A percentile compares a stretch with the other conserved stretches of the same genome.
Evolutionary conservation across 2,797 vertebrate species (phyloP).

Genomic region (Pangasius larnaudii): DNA sequence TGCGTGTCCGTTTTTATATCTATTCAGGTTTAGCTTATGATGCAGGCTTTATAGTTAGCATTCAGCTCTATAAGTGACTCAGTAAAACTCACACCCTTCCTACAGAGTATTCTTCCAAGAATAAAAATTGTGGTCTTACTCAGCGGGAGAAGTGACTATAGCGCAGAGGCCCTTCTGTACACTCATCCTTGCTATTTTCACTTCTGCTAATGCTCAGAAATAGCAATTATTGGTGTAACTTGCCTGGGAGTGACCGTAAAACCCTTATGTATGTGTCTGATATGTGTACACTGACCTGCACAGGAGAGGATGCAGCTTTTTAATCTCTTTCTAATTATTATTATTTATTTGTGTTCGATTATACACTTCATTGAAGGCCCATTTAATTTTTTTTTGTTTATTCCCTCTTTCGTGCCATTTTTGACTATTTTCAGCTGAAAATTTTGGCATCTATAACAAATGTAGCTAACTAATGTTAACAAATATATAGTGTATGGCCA

Average conservation of each 20-base stretch:
- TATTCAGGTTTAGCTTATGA: background rate
- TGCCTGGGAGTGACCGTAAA: background rate
- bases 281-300: background rate
- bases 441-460: background rate
- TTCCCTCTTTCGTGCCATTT: background rate
- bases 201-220: conserved; percentile 17
- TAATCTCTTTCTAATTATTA: background rate
- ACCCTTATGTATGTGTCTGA: background rate
- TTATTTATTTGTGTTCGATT: background rate
- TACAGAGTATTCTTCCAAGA: background rate
- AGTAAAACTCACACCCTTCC: background rate
- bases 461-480: background rate
- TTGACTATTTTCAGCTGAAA: background rate
- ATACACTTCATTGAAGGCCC: background rate
- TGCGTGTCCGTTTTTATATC: background rate
- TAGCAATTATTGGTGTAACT: background rate
- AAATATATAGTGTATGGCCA: background rate
- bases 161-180: background rate
- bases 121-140: background rate
- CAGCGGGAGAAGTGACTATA: conserved; percentile 13
- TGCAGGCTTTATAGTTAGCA: background rate
- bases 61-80: background rate
- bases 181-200: conserved; percentile 6
- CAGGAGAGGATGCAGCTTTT: background rate
- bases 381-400: background rate